Evolutionary conservation across 2,113 vertebrate genomes (phyloP).

Genomic region (Charadrius vociferus): DNA sequence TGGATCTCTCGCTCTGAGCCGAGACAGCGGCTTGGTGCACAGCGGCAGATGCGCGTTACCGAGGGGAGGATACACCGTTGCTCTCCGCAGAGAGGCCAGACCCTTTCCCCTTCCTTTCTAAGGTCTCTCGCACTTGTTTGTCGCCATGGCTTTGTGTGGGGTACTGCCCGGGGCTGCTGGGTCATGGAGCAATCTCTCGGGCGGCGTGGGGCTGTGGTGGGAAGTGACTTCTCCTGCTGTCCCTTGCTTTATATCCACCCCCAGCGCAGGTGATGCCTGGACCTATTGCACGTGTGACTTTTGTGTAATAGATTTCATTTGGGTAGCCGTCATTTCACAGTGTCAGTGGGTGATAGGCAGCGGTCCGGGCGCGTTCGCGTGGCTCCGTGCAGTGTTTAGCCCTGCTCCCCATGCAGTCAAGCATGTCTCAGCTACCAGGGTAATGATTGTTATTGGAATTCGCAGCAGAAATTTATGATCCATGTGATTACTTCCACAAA

Average conservation of each 20-base stretch:
- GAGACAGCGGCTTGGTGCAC: not conserved
- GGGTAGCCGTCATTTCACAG: not conserved
- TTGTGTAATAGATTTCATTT: not conserved
- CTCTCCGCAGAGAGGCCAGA: not conserved
- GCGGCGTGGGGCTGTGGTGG: accelerated
- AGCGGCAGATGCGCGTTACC: not conserved
- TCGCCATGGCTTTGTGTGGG: too few relatives aligned
- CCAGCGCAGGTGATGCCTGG: not conserved
- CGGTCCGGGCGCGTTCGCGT: not conserved
- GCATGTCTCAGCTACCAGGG: slow-evolving; percentile 15
- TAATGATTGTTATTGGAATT: slow-evolving; percentile 64
- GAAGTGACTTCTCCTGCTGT: not conserved
- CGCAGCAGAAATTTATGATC: slow-evolving; percentile 61
- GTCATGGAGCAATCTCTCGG: not conserved
- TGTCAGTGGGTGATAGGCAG: not conserved
- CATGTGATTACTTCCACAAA: slow-evolving; percentile 59
- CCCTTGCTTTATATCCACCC: not conserved
- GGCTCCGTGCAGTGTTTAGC: slow-evolving; percentile 17
- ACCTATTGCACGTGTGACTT: not conserved
- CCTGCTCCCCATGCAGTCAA: slow-evolving; percentile 9
- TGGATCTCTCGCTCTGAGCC: not conserved
- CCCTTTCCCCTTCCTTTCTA: not conserved
- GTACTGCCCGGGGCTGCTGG: not conserved
- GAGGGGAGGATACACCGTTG: accelerated
- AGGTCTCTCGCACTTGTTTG: not conserved